Percentiles rank a stretch among this genome's conserved stretches.
These are phyloP conservation scores for Cryptotis parvus DNA, from an alignment of 2,113 vertebrate species.

Conservation along the genomic window DNA sequence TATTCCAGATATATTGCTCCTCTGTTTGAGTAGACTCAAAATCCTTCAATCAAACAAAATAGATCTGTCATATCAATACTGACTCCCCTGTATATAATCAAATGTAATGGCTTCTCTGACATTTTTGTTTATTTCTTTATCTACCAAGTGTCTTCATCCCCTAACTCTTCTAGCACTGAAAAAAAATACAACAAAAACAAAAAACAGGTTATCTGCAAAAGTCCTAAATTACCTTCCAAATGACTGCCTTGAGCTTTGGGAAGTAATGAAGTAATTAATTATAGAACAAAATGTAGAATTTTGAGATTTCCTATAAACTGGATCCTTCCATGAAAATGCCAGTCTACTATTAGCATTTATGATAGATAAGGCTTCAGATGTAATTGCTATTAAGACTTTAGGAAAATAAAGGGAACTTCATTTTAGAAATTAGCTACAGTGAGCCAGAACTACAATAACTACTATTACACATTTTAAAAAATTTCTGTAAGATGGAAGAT, in stretches of 20 bases:
- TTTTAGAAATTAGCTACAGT: not conserved
- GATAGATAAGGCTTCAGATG: not conserved
- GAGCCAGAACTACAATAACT: not conserved
- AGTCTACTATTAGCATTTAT: not conserved
- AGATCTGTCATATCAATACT: not conserved
- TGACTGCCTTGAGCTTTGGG: not conserved
- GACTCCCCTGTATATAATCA: constrained; percentile 5
- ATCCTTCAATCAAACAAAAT: constrained; percentile 29
- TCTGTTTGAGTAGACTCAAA: not conserved
- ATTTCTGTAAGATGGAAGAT: not conserved
- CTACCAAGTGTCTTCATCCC: not conserved
- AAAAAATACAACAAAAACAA: no score
- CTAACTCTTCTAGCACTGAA: not conserved
- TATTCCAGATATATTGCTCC: not conserved
- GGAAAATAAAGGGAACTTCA: not conserved
- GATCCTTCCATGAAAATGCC: not conserved
- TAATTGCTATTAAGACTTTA: not conserved
- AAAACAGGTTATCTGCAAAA: not conserved
- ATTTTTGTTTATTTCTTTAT: not conserved
- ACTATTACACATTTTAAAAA: not conserved
- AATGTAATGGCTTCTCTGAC: not conserved
- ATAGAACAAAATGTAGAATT: not conserved
- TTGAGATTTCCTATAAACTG: not conserved
- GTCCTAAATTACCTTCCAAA: not conserved
- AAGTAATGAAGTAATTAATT: not conserved